Conservation (phyloP, 2,113 vertebrate genomes). For the Muscicapa adusta region DNA sequence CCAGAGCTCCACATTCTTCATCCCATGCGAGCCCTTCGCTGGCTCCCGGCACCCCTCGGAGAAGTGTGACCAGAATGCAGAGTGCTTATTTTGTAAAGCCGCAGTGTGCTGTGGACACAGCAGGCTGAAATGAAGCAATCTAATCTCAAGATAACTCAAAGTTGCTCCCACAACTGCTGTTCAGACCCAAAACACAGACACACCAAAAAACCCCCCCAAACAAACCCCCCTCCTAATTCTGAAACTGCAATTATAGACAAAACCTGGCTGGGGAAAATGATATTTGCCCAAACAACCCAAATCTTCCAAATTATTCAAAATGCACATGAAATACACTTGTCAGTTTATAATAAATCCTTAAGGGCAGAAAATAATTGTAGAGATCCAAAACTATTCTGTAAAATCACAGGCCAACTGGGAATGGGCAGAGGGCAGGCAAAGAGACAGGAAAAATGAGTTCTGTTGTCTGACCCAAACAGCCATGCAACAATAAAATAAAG, state of each 20-base stretch:
- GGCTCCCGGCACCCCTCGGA: background rate
- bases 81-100: background rate
- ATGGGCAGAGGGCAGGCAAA: background rate
- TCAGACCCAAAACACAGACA: background rate
- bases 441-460: background rate
- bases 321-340: background rate
- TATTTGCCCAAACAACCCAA: background rate
- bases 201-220: background rate
- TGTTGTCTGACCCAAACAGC: background rate
- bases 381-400: background rate
- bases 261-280: background rate
- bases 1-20: conserved; percentile 35
- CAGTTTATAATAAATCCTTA: background rate
- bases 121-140: background rate
- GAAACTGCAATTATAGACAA: background rate
- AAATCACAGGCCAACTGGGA: background rate
- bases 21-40: background rate
- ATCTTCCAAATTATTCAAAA: background rate
- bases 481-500: background rate
- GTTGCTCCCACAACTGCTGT: background rate
- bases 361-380: background rate
- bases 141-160: background rate
- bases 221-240: background rate
- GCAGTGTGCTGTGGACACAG: background rate
- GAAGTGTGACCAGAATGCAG: conserved; percentile 48